These are phyloP conservation scores for Phymanthus crucifer DNA, from an alignment of 92 coral and sea anemone genomes.

Conservation along the genomic window DNA sequence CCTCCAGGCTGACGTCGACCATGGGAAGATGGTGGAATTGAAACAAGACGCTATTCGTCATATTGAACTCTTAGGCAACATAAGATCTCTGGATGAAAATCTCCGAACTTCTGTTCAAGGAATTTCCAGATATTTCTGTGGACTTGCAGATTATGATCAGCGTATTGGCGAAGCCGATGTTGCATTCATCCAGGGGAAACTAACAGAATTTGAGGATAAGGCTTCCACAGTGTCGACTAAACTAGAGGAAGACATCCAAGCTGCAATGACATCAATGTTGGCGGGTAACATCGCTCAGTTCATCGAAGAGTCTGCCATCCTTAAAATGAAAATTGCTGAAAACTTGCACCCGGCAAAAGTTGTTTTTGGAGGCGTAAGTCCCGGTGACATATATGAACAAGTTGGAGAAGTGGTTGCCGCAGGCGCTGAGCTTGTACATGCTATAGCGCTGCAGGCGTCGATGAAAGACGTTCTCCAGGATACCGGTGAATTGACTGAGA, in stretches of 20 bases:
- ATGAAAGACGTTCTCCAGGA: conserved; percentile 12
- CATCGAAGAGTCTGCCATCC: no score
- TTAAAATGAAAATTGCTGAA: no score
- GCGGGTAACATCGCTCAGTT: conserved; percentile 6
- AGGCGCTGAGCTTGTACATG: no score
- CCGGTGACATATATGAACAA: conserved; percentile 56
- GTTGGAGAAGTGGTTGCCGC: conserved; percentile 38
- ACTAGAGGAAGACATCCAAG: no score
- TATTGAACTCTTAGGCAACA: conserved; percentile 41
- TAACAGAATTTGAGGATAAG: conserved; percentile 24
- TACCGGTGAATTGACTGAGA: no score
- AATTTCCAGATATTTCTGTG: conserved; percentile 37
- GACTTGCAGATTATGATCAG: conserved; percentile 53
- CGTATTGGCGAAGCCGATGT: no score
- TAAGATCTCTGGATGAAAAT: no score
- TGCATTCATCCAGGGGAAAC: conserved; percentile 43
- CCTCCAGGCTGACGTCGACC: conserved; percentile 28
- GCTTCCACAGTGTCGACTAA: conserved; percentile 31
- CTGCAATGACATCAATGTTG: conserved; percentile 27
- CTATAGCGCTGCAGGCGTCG: conserved; percentile 5
- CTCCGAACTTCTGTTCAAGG: conserved; percentile 31
- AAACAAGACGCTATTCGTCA: conserved; percentile 13
- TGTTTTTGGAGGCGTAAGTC: conserved; percentile 52
- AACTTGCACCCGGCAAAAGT: conserved; percentile 47
- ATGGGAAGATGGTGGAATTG: conserved; percentile 38